Conservation (phyloP, 2,797 vertebrate species). For the Jordanella pulchra region DNA sequence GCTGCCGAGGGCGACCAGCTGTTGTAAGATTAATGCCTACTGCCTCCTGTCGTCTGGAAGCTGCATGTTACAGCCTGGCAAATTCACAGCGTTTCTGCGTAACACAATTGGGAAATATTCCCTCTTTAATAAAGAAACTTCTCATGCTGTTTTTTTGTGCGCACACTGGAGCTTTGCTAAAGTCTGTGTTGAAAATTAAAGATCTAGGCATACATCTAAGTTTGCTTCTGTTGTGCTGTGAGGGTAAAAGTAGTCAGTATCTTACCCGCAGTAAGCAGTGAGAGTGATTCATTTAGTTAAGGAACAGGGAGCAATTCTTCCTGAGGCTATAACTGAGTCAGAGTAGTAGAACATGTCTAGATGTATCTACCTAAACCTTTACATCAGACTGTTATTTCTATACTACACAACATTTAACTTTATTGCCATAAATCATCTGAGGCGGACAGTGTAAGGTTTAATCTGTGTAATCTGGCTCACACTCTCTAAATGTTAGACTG, state of each 20-base stretch:
- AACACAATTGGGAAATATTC: background rate
- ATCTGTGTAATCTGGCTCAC: background rate
- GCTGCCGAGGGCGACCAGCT: conserved; percentile 2
- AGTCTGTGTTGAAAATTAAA: background rate
- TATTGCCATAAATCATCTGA: background rate
- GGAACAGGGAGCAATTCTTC: background rate
- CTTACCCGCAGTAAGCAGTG: background rate
- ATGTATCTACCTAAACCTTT: background rate
- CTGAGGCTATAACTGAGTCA: background rate
- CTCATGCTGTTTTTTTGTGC: background rate
- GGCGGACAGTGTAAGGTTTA: fast-evolving
- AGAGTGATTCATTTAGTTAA: background rate
- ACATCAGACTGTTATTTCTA: background rate
- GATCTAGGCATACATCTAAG: background rate
- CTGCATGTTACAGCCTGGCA: background rate
- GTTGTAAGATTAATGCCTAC: conserved; percentile 37
- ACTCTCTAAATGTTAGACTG: background rate
- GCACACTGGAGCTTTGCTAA: background rate
- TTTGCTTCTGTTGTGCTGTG: background rate
- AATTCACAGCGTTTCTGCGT: conserved; percentile 18
- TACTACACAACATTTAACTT: background rate
- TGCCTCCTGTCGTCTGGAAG: conserved; percentile 58
- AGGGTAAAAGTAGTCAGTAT: background rate
- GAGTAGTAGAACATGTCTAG: too few relatives aligned
- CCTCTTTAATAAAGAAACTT: background rate